Evolutionary conservation across 2,888 invertebrate genomes (phyloP), one percentile per base, ranked within the genome.

Genomic region (Boloria euphrosyne): DNA sequence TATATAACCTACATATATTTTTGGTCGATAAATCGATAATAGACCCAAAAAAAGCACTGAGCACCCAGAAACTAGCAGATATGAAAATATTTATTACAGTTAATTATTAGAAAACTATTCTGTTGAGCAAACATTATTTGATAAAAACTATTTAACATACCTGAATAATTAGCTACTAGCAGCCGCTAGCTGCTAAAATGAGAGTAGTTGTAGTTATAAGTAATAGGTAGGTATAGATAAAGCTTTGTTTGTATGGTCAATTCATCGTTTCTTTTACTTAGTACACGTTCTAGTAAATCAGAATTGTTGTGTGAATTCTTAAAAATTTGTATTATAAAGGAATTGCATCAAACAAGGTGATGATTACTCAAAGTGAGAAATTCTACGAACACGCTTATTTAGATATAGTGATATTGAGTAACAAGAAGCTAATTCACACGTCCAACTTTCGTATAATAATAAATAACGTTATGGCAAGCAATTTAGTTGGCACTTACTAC

Each of bases 401-500:
- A 47, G 38, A 62, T 59, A 47, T 50, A 14, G 51, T 63, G 63
- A 62, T 67, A 68, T 73, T 73, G 65, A 46, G 65, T 66, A 74
- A 71, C 66, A 58, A 64, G 55, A 58, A 62, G 68, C 69, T 70
- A 69, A 71, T 73, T 73, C 73, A 69, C 72, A 71, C 72, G 71
- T 61, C 62, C 68, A 69, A 72, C 70, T 71, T 72, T 72, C 66
- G 66, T 60, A 22, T 22, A 68, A 59, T 66, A 70, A 71, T 72
- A 73, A 74, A 75, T 73, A 73, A 67, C 62, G 54, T 68, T 67
- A 66, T 62, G 68, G 63, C 53, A 52, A 62, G 72, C 74, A 72
- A 74, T 72, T 73, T 74, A 72, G 72, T 74, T 76, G 71, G 71
- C 73, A 73, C 71, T 67, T 60, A 62, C 51, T 66, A 65, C 70